Conservation (phyloP, 2,113 vertebrate species). For the Pandion haliaetus region DNA sequence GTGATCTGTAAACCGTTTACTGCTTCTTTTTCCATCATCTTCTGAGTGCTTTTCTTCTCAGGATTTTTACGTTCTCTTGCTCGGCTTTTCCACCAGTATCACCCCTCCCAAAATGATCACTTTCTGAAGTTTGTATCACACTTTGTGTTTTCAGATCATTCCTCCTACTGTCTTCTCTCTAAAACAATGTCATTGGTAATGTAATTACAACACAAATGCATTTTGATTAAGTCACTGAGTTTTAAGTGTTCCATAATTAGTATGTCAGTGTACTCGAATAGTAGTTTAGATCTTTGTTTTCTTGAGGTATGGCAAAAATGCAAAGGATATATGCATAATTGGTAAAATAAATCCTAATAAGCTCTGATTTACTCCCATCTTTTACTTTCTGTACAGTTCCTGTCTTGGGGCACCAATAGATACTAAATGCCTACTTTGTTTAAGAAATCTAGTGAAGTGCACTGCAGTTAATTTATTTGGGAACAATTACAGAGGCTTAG, state of each 20-base stretch:
- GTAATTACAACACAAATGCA: background rate
- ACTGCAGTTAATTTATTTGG: slow-evolving; percentile 25
- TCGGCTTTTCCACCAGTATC: background rate
- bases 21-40: background rate
- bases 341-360: background rate
- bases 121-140: background rate
- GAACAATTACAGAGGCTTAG: background rate
- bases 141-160: background rate
- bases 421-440: slow-evolving; percentile 2
- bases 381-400: background rate
- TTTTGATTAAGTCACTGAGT: background rate
- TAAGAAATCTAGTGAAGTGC: background rate
- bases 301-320: background rate
- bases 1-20: background rate
- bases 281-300: background rate
- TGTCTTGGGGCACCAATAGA: background rate
- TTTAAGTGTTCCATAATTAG: background rate
- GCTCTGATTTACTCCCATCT: background rate
- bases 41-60: background rate
- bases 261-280: background rate
- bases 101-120: rapidly evolving
- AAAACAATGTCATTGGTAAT: background rate
- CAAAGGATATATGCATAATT: background rate
- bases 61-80: background rate
- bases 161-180: background rate